Conservation (phyloP, 2,888 invertebrate genomes). For the Tinea semifulvella region DNA sequence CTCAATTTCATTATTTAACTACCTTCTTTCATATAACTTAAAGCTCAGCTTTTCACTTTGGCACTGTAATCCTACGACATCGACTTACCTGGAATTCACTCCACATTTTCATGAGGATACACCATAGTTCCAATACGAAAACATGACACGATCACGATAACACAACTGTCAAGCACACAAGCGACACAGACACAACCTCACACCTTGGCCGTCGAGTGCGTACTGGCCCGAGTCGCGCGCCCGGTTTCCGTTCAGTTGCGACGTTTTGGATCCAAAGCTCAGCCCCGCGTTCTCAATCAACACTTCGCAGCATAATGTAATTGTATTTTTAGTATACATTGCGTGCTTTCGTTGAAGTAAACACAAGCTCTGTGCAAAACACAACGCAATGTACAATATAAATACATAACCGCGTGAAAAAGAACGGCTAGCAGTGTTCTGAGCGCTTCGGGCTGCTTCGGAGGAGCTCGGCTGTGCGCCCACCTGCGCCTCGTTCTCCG, state of each 20-base stretch:
- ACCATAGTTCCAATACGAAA: slow-evolving; percentile 66
- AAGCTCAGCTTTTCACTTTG: no score
- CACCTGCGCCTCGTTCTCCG: slow-evolving; percentile 60
- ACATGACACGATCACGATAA: slow-evolving; percentile 65
- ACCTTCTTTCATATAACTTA: no score
- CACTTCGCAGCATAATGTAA: no score
- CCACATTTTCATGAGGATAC: slow-evolving; percentile 67
- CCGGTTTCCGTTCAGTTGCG: slow-evolving; percentile 26
- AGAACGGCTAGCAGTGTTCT: no score
- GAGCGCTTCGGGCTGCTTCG: slow-evolving; percentile 4
- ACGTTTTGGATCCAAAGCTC: slow-evolving; percentile 19
- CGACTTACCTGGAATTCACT: slow-evolving; percentile 66
- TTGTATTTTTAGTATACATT: no score
- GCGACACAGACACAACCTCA: slow-evolving; percentile 46
- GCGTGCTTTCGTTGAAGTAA: no score
- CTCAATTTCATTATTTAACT: no score
- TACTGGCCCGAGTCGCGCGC: slow-evolving; percentile 40
- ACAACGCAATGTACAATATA: no score
- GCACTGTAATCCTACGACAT: slow-evolving; percentile 11
- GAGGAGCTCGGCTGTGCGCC: slow-evolving; percentile 38
- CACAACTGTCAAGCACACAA: slow-evolving; percentile 60
- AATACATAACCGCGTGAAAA: no score
- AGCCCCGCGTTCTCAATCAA: no score
- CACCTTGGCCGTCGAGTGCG: slow-evolving; percentile 53
- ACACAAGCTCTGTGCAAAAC: no score